phyloP scores from a whole-genome alignment of 2,797 vertebrate species.

The Phrynocephalus guinanensis region DNA sequence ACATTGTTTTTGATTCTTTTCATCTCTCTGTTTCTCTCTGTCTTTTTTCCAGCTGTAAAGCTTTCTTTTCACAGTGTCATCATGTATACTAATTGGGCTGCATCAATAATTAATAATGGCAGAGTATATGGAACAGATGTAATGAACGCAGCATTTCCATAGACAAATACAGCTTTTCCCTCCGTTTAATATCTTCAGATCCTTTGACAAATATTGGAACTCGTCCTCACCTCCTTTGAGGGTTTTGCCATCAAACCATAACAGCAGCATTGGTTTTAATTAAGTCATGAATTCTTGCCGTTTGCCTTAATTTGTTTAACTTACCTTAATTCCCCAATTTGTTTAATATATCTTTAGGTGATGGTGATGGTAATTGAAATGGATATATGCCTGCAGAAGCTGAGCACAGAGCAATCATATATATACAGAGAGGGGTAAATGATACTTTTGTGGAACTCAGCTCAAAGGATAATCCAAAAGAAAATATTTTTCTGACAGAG shows the following conservation, averaged over 20 bases:
- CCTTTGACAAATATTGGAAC: slow-evolving; percentile 30
- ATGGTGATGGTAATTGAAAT: neutral
- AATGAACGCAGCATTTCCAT: neutral
- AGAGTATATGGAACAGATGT: neutral
- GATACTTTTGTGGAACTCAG: no score
- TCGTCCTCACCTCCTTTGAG: neutral
- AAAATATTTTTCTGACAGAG: no score
- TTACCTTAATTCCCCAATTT: slow-evolving; percentile 36
- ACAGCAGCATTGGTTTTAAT: slow-evolving; percentile 34
- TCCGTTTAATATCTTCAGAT: neutral
- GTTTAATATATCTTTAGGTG: slow-evolving; percentile 19
- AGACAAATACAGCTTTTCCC: neutral
- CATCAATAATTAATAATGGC: slow-evolving; percentile 32
- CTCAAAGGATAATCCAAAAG: no score
- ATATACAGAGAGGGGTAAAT: no score
- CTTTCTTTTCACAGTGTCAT: neutral
- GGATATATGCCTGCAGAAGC: neutral
- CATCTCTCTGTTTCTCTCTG: neutral
- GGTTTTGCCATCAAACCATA: neutral
- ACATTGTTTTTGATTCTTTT: neutral
- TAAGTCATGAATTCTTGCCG: slow-evolving; percentile 36
- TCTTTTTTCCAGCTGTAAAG: neutral
- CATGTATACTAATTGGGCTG: slow-evolving; percentile 10
- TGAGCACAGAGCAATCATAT: neutral
- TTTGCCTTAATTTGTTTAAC: slow-evolving; percentile 46